Percentiles rank a stretch among this genome's conserved stretches.
These are phyloP conservation scores for Plutella xylostella DNA, from an alignment of 2,888 invertebrate genomes.

Conservation along the genomic window DNA sequence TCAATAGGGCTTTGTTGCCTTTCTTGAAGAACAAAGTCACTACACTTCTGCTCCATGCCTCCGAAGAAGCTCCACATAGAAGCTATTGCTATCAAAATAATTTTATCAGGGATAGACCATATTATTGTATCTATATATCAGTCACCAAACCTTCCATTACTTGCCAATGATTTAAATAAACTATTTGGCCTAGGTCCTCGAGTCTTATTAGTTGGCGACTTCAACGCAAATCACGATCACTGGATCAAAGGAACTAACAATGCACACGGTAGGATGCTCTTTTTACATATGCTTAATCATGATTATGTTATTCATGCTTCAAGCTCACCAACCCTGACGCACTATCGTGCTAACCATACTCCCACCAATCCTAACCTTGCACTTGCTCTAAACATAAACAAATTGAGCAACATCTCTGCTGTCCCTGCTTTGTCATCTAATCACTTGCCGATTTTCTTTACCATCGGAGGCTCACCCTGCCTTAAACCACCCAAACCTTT, in stretches of 20 bases:
- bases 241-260: not conserved
- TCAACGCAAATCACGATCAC: not conserved
- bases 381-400: not conserved
- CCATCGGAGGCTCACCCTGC: not conserved
- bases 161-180: not conserved
- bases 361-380: not conserved
- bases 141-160: not conserved
- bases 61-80: not conserved
- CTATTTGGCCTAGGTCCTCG: not conserved
- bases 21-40: no score
- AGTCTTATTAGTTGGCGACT: not conserved
- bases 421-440: not conserved
- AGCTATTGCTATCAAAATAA: not conserved
- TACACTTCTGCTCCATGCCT: no score
- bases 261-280: not conserved
- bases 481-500: not conserved
- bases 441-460: not conserved
- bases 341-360: not conserved
- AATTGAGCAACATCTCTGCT: not conserved
- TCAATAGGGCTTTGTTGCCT: no score
- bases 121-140: not conserved
- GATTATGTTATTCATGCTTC: not conserved
- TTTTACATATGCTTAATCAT: not conserved
- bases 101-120: not conserved
- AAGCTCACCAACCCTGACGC: not conserved